Evolutionary conservation across 2,888 invertebrate genomes (phyloP).

Genomic region (Dynastes grantii): DNA sequence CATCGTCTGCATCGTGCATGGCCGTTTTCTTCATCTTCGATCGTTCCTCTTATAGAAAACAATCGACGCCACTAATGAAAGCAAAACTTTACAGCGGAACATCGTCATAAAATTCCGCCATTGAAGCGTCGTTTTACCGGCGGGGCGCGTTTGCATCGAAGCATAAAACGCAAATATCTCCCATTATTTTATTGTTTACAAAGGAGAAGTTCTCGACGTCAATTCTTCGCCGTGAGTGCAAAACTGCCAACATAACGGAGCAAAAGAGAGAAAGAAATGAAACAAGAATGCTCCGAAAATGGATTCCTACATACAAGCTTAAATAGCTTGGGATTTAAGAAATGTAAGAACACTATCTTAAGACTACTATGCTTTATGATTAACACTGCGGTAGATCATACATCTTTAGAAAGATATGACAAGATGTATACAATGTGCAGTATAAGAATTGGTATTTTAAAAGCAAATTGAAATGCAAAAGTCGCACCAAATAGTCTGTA

Average conservation of each 20-base stretch:
- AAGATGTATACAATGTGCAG: no score
- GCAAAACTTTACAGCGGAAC: slow-evolving; percentile 32
- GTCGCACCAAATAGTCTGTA: no score
- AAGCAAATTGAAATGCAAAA: no score
- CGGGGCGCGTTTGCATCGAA: neutral
- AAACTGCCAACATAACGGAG: neutral
- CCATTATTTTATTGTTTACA: slow-evolving; percentile 34
- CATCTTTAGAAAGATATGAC: no score
- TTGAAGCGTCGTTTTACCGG: neutral
- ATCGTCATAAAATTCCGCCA: slow-evolving; percentile 28
- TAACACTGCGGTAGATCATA: no score
- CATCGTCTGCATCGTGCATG: neutral
- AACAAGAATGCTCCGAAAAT: neutral
- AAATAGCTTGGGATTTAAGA: no score
- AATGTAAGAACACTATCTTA: no score
- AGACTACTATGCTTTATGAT: no score
- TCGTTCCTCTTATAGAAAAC: slow-evolving; percentile 1
- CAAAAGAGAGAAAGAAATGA: neutral
- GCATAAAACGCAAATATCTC: slow-evolving; percentile 33
- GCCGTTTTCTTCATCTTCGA: neutral
- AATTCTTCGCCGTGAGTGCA: neutral
- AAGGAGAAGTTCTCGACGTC: neutral
- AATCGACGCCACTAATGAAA: slow-evolving; percentile 28
- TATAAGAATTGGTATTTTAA: no score
- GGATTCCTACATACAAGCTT: neutral